Percentiles rank a stretch among this genome's conserved stretches.
Evolutionary conservation across 2,888 invertebrate species (phyloP).

Genomic region (Apeira syringaria): DNA sequence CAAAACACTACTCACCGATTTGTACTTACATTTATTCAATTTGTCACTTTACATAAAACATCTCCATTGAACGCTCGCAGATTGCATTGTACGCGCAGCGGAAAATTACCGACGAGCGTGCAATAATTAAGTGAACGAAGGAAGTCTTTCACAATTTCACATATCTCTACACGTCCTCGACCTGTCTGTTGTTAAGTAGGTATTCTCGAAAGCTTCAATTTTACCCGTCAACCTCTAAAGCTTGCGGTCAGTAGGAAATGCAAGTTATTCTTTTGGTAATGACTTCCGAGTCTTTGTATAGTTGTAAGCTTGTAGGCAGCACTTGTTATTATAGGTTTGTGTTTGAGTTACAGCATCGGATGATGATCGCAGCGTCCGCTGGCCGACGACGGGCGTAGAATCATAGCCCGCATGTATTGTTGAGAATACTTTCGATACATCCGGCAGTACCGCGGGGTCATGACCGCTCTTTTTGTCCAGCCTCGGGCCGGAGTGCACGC

Average conservation of each 20-base stretch:
- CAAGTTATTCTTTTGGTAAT: slow-evolving; percentile 28
- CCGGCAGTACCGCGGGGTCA: slow-evolving; percentile 76
- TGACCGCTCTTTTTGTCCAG: slow-evolving; percentile 73
- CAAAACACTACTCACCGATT: slow-evolving; percentile 25
- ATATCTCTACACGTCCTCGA: slow-evolving; percentile 29
- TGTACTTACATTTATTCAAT: slow-evolving; percentile 31
- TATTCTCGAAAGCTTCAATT: slow-evolving; percentile 30
- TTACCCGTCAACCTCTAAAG: slow-evolving; percentile 32
- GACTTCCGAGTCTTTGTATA: slow-evolving; percentile 28
- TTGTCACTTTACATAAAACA: slow-evolving; percentile 28
- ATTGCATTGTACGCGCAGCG: slow-evolving; percentile 14
- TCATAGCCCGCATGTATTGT: slow-evolving; percentile 49
- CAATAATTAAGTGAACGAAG: slow-evolving; percentile 21
- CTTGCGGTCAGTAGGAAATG: slow-evolving; percentile 32
- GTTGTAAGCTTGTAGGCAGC: slow-evolving; percentile 9
- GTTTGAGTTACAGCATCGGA: slow-evolving; percentile 21
- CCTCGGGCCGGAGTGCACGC: slow-evolving; percentile 54
- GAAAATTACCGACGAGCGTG: slow-evolving; percentile 27
- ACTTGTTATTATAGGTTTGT: slow-evolving; percentile 12
- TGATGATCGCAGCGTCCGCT: slow-evolving; percentile 6
- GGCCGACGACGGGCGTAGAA: slow-evolving; percentile 1
- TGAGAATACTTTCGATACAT: slow-evolving; percentile 74
- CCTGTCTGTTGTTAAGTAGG: slow-evolving; percentile 28
- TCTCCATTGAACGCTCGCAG: slow-evolving; percentile 11
- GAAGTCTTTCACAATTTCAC: slow-evolving; percentile 34